Percentiles rank a stretch among this genome's conserved stretches.
These are phyloP conservation scores for Arizona elegans DNA, from an alignment of 2,113 vertebrate species.

Conservation along the genomic window DNA sequence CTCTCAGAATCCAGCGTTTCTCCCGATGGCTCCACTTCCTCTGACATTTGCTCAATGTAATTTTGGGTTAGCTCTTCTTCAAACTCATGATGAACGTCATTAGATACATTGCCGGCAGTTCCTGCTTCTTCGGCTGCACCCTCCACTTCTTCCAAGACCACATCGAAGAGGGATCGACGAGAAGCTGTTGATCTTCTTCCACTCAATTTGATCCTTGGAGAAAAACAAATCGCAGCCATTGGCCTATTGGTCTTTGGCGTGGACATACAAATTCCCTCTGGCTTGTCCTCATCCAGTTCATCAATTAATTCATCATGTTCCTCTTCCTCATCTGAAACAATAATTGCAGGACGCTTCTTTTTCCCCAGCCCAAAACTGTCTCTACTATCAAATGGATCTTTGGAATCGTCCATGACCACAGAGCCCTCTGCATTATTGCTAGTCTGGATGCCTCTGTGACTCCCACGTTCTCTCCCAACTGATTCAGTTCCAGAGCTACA, in stretches of 20 bases:
- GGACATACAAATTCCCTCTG: not conserved
- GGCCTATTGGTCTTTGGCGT: not conserved
- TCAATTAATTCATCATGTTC: not conserved
- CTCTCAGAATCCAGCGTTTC: not conserved
- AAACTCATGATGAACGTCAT: too few species aligned
- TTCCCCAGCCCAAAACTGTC: not conserved
- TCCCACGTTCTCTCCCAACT: not conserved
- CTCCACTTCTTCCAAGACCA: not conserved
- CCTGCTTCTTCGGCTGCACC: not conserved
- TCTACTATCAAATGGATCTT: not conserved
- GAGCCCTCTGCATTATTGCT: not conserved
- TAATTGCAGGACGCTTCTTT: not conserved
- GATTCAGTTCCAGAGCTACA: not conserved
- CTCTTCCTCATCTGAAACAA: not conserved
- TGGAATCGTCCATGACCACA: not conserved
- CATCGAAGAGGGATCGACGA: not conserved
- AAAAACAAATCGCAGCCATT: not conserved
- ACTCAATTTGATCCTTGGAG: not conserved
- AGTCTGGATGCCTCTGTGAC: not conserved
- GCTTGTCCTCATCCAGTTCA: not conserved
- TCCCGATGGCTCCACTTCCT: not conserved
- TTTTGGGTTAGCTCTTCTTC: not conserved
- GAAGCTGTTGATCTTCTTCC: conserved; percentile 5
- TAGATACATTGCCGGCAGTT: not conserved
- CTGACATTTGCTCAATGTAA: not conserved